Percentiles rank a stretch among this genome's conserved stretches.
These are phyloP conservation scores for Liodrosophila aerea DNA, from an alignment of 2,888 invertebrate genomes.

Conservation along the genomic window DNA sequence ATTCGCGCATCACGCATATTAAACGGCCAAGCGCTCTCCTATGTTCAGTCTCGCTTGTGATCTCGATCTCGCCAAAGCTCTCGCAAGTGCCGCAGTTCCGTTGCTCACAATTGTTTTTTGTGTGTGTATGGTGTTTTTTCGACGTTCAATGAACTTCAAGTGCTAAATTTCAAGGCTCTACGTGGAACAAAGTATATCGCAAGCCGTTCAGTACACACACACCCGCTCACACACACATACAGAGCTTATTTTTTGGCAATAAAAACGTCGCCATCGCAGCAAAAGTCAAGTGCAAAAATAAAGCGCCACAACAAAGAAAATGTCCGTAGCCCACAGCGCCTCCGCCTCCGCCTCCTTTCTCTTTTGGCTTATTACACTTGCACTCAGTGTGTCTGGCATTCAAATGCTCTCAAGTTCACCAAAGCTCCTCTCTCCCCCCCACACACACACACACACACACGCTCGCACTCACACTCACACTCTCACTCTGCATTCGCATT, in stretches of 20 bases:
- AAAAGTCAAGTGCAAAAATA: slow-evolving; percentile 71
- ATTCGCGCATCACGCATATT: slow-evolving; percentile 49
- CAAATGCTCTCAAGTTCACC: slow-evolving; percentile 60
- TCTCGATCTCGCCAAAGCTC: slow-evolving; percentile 50
- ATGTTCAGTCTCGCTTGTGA: slow-evolving; percentile 51
- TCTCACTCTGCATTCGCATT: neutral
- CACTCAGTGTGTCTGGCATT: slow-evolving; percentile 46
- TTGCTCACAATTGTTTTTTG: slow-evolving; percentile 26
- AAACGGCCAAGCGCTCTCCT: slow-evolving; percentile 19
- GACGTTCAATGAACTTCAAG: slow-evolving; percentile 64
- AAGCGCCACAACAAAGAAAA: slow-evolving; percentile 67
- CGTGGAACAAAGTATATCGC: slow-evolving; percentile 27
- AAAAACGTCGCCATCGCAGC: slow-evolving; percentile 53
- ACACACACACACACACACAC: neutral
- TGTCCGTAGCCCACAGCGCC: slow-evolving; percentile 16
- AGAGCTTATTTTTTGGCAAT: slow-evolving; percentile 67
- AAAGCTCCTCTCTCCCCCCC: slow-evolving; percentile 7
- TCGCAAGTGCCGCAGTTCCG: slow-evolving; percentile 31
- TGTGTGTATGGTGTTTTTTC: neutral
- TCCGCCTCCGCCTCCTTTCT: slow-evolving; percentile 1
- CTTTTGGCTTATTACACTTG: slow-evolving; percentile 15
- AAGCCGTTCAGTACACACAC: slow-evolving; percentile 26
- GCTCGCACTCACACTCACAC: slow-evolving; percentile 8
- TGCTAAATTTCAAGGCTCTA: slow-evolving; percentile 56
- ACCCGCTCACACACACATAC: slow-evolving; percentile 14